Evolutionary conservation across 2,113 vertebrate species (phyloP).

Genomic region (Gallinago jamesoni): DNA sequence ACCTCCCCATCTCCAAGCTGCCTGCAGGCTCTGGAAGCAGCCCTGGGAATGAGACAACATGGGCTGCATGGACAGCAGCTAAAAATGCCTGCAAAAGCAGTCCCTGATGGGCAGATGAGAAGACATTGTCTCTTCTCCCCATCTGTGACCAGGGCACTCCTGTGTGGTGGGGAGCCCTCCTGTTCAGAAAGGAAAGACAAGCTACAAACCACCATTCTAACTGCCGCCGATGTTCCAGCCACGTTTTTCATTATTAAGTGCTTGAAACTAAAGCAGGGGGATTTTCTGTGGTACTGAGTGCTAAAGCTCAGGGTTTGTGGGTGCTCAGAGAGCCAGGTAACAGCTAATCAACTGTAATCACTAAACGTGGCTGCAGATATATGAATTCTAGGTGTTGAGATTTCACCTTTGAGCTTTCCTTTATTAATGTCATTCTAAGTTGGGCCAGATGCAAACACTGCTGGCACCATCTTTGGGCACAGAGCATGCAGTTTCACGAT

Average conservation of each 20-base stretch:
- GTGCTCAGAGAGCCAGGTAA: neutral
- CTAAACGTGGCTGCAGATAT: neutral
- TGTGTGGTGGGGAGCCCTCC: neutral
- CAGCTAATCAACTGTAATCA: neutral
- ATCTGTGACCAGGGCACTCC: neutral
- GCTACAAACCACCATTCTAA: neutral
- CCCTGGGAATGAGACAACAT: conserved; percentile 13
- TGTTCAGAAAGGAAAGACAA: neutral
- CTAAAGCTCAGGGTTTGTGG: neutral
- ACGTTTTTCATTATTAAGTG: neutral
- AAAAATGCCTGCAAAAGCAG: neutral
- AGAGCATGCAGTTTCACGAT: rapidly evolving
- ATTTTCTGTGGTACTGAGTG: neutral
- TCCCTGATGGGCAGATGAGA: neutral
- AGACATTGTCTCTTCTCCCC: neutral
- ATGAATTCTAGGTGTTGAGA: neutral
- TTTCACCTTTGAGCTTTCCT: neutral
- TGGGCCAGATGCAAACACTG: neutral
- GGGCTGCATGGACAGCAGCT: neutral
- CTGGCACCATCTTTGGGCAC: neutral
- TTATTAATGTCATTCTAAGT: neutral
- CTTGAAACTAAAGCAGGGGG: neutral
- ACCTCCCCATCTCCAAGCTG: neutral
- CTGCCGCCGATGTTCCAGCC: neutral
- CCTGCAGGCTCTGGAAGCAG: neutral